phyloP scores from a whole-genome alignment of 1,140 invertebrate species.

The Popillia japonica region DNA sequence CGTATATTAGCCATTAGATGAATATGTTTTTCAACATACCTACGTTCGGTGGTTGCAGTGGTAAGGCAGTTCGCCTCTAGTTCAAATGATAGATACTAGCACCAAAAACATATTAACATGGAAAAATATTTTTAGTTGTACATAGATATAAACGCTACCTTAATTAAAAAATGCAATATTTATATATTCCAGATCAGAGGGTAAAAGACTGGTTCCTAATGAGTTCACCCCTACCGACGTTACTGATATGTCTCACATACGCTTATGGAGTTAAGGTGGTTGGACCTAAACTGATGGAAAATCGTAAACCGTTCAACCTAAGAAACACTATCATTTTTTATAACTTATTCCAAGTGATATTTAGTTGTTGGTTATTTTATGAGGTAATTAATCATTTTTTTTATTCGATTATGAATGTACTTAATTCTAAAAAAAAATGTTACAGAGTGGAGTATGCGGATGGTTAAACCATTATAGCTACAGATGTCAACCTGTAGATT shows the following conservation, averaged over 20 bases:
- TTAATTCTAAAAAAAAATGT: neutral
- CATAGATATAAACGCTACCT: too few relatives aligned
- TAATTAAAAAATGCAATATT: too few relatives aligned
- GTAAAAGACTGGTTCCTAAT: slow-evolving; percentile 88
- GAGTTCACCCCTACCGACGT: slow-evolving; percentile 82
- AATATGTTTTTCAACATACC: too few relatives aligned
- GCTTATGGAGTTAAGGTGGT: slow-evolving; percentile 76
- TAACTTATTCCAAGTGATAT: slow-evolving; percentile 74
- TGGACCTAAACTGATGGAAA: slow-evolving; percentile 76
- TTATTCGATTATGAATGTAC: neutral
- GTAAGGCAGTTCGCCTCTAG: too few relatives aligned
- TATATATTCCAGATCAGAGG: slow-evolving; percentile 72
- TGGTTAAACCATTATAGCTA: slow-evolving; percentile 90
- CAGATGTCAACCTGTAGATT: slow-evolving; percentile 93
- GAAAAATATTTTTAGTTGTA: neutral
- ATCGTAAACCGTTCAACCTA: slow-evolving; percentile 72
- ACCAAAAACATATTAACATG: too few relatives aligned
- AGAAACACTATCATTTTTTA: slow-evolving; percentile 72
- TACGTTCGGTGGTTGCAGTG: too few relatives aligned
- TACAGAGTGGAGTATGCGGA: slow-evolving; percentile 67
- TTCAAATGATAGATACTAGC: too few relatives aligned
- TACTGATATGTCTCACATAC: slow-evolving; percentile 78
- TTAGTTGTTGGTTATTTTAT: slow-evolving; percentile 58
- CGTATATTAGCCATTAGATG: too few relatives aligned
- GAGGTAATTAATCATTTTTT: slow-evolving; percentile 45